phyloP scores from a whole-genome alignment of 2,797 vertebrate species.

The Acanthis flammea region DNA sequence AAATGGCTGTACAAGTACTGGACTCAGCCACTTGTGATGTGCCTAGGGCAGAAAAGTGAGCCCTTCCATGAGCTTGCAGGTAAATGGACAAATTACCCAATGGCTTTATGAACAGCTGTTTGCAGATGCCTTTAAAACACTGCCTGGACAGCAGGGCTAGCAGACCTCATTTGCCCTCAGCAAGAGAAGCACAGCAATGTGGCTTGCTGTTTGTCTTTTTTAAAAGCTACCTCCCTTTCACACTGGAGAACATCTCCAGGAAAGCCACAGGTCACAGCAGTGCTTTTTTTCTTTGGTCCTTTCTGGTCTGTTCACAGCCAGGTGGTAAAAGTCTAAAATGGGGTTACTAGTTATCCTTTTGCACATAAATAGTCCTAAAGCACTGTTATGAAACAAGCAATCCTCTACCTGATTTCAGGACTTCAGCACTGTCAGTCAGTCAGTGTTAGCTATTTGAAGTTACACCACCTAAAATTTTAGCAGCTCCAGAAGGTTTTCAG shows the following conservation, averaged over 20 bases:
- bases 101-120: not conserved
- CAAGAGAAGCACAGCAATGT: rapidly evolving
- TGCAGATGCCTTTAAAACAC: not conserved
- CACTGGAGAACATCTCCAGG: not conserved
- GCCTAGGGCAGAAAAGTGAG: not conserved
- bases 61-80: rapidly evolving
- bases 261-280: not conserved
- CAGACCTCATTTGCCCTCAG: not conserved
- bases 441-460: rapidly evolving
- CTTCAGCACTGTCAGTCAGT: no score
- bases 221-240: not conserved
- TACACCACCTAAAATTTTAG: not conserved
- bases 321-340: not conserved
- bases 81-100: rapidly evolving
- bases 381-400: not conserved
- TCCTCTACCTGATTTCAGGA: rapidly evolving
- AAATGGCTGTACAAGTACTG: not conserved
- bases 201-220: rapidly evolving
- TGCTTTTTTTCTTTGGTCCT: rapidly evolving
- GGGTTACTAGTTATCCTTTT: not conserved
- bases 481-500: not conserved
- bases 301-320: not conserved
- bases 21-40: not conserved
- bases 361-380: rapidly evolving
- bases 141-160: not conserved